Base-by-base conservation (phyloP, 2,888 invertebrate genomes). In the Tanypteryx hageni region DNA sequence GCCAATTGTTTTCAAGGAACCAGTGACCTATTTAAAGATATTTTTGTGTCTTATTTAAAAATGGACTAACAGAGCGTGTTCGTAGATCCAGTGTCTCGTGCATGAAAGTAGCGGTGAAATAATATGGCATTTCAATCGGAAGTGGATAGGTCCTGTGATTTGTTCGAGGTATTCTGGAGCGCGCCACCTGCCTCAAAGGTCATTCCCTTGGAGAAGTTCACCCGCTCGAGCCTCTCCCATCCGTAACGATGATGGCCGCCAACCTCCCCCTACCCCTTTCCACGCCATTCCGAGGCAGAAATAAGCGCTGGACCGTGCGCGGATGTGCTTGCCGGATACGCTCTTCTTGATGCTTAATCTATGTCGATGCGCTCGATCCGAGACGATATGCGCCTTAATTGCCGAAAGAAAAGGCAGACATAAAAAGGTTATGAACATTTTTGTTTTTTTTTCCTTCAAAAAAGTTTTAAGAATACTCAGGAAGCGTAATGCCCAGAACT, bases 151-250 rank as follows among this genome's bases (percentile, higher is more conserved):
- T 83, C 83, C 83, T 83, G 56, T 83, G 83, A 83, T 83, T 83
- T 83, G 83, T 44, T 44, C 57, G 83, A 57, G 44, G 83, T 83
- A 83, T 83, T 83, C 83, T 57, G 83, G 57, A 57, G n/a, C 83
- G 83, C 83, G 83, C 56, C 83, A 83, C 83, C 83, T 83, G 83
- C 83, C 83, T 83, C 57, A 56, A 83, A 44, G 83, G 83, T 83
- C 83, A 83, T 83, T 83, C 83, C 83, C 83, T 83, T 57, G 83
- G 10, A 83, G 44, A 44, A 83, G 57, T 56, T 83, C 83, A 83
- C 83, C 83, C 16, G 27, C 83, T 76, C 82, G 83, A 27, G 56
- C 83, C 83, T 83, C 83, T 57, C 1, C 83, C 83, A 83, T 83
- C 83, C 83, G 83, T 83, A 57, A 83, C 56, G n/a, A 57, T 57